Percentiles rank a stretch among this genome's conserved stretches.
These are phyloP conservation scores for Mormyrops attenuatus DNA, from an alignment of 2,797 vertebrate species.

Conservation along the genomic window DNA sequence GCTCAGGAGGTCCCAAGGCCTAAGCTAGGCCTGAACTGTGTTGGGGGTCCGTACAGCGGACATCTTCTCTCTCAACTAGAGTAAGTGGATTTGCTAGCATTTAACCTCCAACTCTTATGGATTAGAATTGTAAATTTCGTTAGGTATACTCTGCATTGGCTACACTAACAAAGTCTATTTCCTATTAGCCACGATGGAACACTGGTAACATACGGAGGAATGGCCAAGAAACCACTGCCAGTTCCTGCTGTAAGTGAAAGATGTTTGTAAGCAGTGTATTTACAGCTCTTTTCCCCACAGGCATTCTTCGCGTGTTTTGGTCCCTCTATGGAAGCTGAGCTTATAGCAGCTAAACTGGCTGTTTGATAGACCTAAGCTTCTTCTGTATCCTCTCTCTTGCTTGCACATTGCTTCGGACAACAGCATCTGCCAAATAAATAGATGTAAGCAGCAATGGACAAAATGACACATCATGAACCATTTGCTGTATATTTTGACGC, in stretches of 20 bases:
- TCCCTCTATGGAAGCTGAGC: neutral
- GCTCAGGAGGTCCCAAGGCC: conserved; percentile 45
- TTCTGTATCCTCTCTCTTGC: neutral
- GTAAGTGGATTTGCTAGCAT: conserved; percentile 24
- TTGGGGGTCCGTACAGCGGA: conserved; percentile 20
- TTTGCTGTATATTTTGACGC: neutral
- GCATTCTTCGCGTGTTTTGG: neutral
- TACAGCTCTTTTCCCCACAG: neutral
- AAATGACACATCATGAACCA: neutral
- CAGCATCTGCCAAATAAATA: neutral
- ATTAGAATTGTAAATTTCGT: no score
- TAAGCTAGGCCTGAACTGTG: conserved; percentile 37
- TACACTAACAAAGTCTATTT: neutral
- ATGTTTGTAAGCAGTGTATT: neutral
- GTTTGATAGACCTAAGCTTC: neutral
- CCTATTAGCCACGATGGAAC: conserved; percentile 33
- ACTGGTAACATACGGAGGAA: conserved; percentile 41
- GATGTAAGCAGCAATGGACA: neutral
- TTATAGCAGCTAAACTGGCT: neutral
- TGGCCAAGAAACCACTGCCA: conserved; percentile 40
- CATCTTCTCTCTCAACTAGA: conserved; percentile 36
- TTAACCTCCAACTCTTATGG: neutral
- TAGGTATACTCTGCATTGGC: neutral
- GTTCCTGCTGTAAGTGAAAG: conserved; percentile 40
- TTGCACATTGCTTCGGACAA: neutral